These are phyloP conservation scores for Eubasilissa regina DNA, from an alignment of 1,140 invertebrate species.

Conservation along the genomic window DNA sequence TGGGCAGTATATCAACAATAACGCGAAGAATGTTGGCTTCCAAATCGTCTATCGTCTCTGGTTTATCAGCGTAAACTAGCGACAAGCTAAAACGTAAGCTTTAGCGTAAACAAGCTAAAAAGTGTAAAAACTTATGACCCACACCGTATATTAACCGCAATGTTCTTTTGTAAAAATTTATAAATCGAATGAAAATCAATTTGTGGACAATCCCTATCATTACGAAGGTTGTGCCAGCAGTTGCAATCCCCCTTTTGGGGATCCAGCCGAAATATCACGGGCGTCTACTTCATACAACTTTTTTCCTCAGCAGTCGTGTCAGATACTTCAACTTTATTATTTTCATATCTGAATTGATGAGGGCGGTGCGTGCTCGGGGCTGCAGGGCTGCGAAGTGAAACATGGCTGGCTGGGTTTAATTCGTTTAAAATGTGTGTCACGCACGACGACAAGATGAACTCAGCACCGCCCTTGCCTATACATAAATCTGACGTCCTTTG, in stretches of 20 bases:
- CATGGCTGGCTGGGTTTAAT: constrained; percentile 35
- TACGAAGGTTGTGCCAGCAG: not conserved
- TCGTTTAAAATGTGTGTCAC: constrained; percentile 51
- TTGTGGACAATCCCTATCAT: too few species aligned
- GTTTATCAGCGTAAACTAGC: too few species aligned
- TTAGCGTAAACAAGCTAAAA: too few species aligned
- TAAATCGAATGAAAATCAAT: too few species aligned
- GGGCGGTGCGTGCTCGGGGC: constrained; percentile 39
- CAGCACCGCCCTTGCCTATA: constrained; percentile 6
- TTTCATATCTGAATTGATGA: constrained; percentile 58
- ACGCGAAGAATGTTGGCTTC: too few species aligned
- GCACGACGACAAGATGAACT: constrained; percentile 49
- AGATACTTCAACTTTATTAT: constrained; percentile 57
- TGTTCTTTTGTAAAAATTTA: too few species aligned
- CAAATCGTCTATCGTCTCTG: too few species aligned
- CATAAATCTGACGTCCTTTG: constrained; percentile 48
- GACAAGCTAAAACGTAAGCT: too few species aligned
- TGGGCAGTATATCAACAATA: too few species aligned
- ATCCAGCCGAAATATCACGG: constrained; percentile 18
- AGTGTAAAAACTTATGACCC: too few species aligned
- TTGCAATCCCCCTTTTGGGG: not conserved
- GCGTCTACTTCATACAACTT: not conserved
- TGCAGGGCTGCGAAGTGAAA: constrained; percentile 29
- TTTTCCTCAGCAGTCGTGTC: constrained; percentile 47
- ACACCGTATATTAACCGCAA: too few species aligned